Base-by-base conservation (phyloP, 2,113 vertebrate species). In the Anseranas semipalmata region DNA sequence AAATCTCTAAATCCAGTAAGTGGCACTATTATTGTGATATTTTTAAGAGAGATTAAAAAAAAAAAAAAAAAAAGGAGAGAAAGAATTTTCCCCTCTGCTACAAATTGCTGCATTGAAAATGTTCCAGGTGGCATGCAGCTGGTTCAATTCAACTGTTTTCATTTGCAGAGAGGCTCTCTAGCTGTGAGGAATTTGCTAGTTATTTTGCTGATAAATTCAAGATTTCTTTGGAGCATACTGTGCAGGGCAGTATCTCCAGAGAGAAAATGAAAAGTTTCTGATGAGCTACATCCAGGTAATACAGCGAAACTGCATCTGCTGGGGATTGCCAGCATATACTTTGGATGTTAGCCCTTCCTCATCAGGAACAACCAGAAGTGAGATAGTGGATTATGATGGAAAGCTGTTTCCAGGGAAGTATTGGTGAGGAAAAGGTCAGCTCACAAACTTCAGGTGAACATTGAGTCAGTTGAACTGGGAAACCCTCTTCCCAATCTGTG, bases 81-180 rank as follows among this genome's bases (percentile, higher is more conserved):
- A n/a, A 50, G 18, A 17, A 75, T 72, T 91, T 93, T 89, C 62
- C 87, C 27, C 25, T 78, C 41, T 73, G 35, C 65, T 89, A 53
- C 24, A 88, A 87, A 95, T 74, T 80, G 33, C 72, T 92, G 77
- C 70, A 89, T 43, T 86, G 46, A 92, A 94, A 92, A 60, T 37
- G 66, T 87, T 94, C 79, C 92, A 96, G 90, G 90, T 94, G 85
- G 80, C 67, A 45, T 65, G 76, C 96, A 96, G 86, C 90, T 94
- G 90, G 52, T 94, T 93, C 70, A 72, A 16, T 80, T 92, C 76
- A 93, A 75, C 56, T 87, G 16, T 72, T 75, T 90, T 76, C 76
- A 60, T 81, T 81, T 93, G 56, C 88, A 90, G 73, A 93, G 35
- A 90, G 75, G 74, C 74, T 86, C 25, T 87, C 43, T 89, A 53